Evolutionary conservation across 2,113 vertebrate species (phyloP), one percentile per base, ranked within the genome.

Genomic region (Chaenocephalus aceratus): DNA sequence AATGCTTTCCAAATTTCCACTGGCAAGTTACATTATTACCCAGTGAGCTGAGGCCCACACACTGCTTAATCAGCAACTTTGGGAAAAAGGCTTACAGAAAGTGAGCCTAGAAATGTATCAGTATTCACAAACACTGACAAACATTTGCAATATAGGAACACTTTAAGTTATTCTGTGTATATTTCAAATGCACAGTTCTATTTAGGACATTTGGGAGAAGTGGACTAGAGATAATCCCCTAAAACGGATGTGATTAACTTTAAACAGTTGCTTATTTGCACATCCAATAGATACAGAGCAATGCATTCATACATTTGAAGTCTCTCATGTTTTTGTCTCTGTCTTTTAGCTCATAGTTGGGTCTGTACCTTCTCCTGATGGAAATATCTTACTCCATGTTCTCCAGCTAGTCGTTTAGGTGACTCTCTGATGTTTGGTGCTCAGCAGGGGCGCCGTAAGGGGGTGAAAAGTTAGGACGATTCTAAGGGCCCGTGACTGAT

Each of bases 1-100:
- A 69, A 18, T 26, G 53, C 6, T 79, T 36, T 75, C 58, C 67
- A 70, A 64, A 52, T 85, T 85, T 87, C 82, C 86, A 65, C 67
- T 85, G 77, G 45, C 71, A 56, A 51, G 3, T 52, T 26, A 76
- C 69, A 75, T 75, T 45, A 56, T 10, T 41, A 49, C 44, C 75
- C n/a, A 45, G 23, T 15, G 30, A 73, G 46, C 71, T 10, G 67
- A 68, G 77, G 30, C 66, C 0, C 21, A 21, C 14, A 72, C 23
- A 41, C 26, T 76, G 3, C 30, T 30, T 30, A 3, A 54, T 86
- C 86, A 78, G 79, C 78, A 82, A 4, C 16, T 81, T 16, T 59
- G 7, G 52, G 9, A 49, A 68, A 73, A 14, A 69, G 11, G 34
- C 30, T 63, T 14, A 3, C 16, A 66, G 52, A 67, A 61, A 72